Conservation (phyloP, 2,113 vertebrate genomes). For the Loxodonta africana region DNA sequence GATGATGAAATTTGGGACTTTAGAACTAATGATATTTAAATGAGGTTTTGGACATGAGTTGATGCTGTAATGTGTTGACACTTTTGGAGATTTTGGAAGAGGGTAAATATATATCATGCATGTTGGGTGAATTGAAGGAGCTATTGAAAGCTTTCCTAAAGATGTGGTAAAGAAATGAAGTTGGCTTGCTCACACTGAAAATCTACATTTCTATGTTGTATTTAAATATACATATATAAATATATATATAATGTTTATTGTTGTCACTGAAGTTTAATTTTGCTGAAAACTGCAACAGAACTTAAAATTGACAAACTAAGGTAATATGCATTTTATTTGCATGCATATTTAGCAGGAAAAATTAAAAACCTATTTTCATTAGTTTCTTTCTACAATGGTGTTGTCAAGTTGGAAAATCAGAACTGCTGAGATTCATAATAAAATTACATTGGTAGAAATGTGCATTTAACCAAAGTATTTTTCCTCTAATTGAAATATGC, state of each 20-base stretch:
- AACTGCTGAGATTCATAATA: background rate
- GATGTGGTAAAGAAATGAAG: background rate
- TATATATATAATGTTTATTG: background rate
- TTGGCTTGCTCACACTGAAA: background rate
- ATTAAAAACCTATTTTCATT: constrained; percentile 47
- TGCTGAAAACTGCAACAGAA: background rate
- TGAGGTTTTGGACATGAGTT: background rate
- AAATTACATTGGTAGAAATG: background rate
- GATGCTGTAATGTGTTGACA: background rate
- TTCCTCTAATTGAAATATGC: constrained; percentile 28
- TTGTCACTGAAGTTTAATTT: background rate
- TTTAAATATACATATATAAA: background rate
- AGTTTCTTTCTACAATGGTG: constrained; percentile 17
- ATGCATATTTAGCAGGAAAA: constrained; percentile 34
- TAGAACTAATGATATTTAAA: background rate
- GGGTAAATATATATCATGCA: background rate
- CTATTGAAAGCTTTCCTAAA: background rate
- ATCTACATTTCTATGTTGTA: background rate
- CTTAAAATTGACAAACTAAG: constrained; percentile 62
- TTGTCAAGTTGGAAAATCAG: constrained; percentile 19
- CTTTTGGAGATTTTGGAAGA: background rate
- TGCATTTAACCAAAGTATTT: background rate
- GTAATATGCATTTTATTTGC: constrained; percentile 60
- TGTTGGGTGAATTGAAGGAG: background rate
- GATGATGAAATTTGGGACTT: background rate